Percentiles rank a stretch among this genome's conserved stretches.
Conservation (phyloP, 2,797 vertebrate genomes). For the Pachyuromys duprasi region DNA sequence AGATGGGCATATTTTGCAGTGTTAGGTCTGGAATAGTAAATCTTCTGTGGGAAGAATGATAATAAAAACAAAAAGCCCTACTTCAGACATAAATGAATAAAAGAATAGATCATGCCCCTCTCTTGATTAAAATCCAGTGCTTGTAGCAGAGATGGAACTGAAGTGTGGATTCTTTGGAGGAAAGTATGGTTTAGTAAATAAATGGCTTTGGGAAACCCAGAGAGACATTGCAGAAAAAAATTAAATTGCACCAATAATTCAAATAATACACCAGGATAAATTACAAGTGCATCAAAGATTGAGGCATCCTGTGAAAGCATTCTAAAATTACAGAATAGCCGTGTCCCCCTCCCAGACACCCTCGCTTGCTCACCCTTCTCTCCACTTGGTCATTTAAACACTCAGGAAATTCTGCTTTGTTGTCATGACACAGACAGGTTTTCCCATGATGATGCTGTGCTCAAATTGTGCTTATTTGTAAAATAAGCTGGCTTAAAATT, state of each 20-base stretch:
- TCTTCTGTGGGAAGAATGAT: slow-evolving; percentile 19
- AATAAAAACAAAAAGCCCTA: slow-evolving; percentile 37
- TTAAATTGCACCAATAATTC: slow-evolving; percentile 14
- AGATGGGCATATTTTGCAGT: neutral
- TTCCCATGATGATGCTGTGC: neutral
- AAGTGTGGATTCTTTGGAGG: neutral
- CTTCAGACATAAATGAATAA: slow-evolving; percentile 39
- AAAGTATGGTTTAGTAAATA: slow-evolving; percentile 31
- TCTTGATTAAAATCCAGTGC: slow-evolving; percentile 38
- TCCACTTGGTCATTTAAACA: neutral
- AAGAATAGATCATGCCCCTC: slow-evolving; percentile 8
- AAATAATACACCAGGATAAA: neutral
- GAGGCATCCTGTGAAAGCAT: neutral
- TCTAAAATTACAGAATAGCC: neutral
- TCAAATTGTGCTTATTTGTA: neutral
- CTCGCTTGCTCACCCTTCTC: neutral
- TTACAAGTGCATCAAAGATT: neutral
- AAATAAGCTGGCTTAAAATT: neutral
- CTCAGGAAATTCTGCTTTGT: neutral
- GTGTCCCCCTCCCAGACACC: neutral
- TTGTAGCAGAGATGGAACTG: neutral
- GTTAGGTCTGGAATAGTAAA: neutral
- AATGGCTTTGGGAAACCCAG: slow-evolving; percentile 4
- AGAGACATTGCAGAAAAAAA: neutral
- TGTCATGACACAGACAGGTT: neutral